Base-by-base conservation (phyloP, 35 echinoderm and acorn worm species). In the Apostichopus californicus region DNA sequence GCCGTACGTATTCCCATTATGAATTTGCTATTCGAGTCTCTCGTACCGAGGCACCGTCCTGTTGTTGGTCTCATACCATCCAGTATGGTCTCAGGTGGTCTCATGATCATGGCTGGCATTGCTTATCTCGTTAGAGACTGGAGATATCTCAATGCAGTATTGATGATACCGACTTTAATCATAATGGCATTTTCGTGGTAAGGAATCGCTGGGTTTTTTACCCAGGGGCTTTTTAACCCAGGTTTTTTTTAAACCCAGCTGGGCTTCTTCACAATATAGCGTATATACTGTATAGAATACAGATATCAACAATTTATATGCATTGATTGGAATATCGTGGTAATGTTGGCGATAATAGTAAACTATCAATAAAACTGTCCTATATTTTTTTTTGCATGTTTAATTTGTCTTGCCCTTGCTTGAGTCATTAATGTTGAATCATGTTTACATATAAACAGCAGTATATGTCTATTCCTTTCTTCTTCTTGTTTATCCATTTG, bases 81-180 rank as follows among this genome's bases (percentile, higher is more conserved):
- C 3, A 72, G 86, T 18, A 52, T 89, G 57, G 57, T 66, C 60
- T 89, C 86, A 13, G 18, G 18, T 17, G 86, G 86, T n/a, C 61
- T 89, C 20, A 89, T 89, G 86, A 55, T 89, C 22, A 89, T 89
- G 86, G 86, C 86, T 6, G 86, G 61, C 34, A 12, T 89, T 4
- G 86, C 86, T 60, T 89, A 89, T 72, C 64, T 89, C 34, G 86
- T 89, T 7, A 17, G 61, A 8, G 86, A 89, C 13, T 89, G 86
- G 86, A 34, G 86, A 72, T 66, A 89, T 18, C 86, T 89, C 86
- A 89, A 89, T 57, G 46, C 52, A 3, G 64, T 89, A 53, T 64
- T 89, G 17, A 34, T 89, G 28, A 25, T 73, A 34, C 86, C 86
- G 7, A 72, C n/a, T 13, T 65, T 89, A 52, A 5, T 89, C 4